Conservation (phyloP, 1,140 invertebrate species). For the Plodia interpunctella region DNA sequence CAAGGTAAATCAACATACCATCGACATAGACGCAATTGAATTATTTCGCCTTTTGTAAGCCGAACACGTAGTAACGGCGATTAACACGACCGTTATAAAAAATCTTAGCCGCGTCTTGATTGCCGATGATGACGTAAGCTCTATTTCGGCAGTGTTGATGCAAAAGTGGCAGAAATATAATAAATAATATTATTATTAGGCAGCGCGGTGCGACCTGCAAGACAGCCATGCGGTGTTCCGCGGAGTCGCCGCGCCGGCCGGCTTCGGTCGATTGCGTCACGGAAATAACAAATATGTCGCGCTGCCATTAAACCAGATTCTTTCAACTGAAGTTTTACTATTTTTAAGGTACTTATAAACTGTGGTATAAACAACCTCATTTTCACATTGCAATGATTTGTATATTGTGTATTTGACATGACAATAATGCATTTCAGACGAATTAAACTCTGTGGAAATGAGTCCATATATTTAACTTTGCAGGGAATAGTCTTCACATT, state of each 20-base stretch:
- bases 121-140: constrained; percentile 30
- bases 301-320: constrained; percentile 8
- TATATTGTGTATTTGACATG: too few relatives aligned
- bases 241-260: constrained; percentile 17
- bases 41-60: not conserved
- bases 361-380: too few relatives aligned
- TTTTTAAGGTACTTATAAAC: too few relatives aligned
- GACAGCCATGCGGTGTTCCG: not conserved
- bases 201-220: constrained; percentile 20
- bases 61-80: not conserved
- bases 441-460: too few relatives aligned
- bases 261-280: constrained; percentile 35
- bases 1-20: too few relatives aligned
- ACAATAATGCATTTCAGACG: too few relatives aligned
- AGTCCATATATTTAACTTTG: too few relatives aligned
- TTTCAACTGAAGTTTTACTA: too few relatives aligned
- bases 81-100: constrained; percentile 4
- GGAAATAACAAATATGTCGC: constrained; percentile 17
- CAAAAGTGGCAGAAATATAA: constrained; percentile 30
- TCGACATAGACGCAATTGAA: not conserved
- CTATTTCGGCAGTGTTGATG: constrained; percentile 37
- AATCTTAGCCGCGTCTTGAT: constrained; percentile 4
- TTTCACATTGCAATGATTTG: too few relatives aligned
- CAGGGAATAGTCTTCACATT: too few relatives aligned
- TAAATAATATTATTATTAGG: constrained; percentile 26